phyloP scores from a whole-genome alignment of 2,888 invertebrate genomes.

The Athrips mouffetella region DNA sequence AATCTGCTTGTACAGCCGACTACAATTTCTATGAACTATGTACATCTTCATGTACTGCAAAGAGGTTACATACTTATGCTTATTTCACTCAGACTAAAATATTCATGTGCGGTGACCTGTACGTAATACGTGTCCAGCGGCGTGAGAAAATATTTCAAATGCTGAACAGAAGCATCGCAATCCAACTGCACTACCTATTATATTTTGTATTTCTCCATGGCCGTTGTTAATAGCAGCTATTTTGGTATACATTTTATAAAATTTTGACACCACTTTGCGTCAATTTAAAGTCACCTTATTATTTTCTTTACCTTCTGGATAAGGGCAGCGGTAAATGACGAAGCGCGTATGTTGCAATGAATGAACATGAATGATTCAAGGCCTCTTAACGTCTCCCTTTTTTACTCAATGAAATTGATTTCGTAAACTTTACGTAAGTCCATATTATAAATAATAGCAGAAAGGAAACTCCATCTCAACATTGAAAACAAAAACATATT shows the following conservation, averaged over 20 bases:
- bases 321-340: conserved; percentile 9
- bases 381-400: conserved; percentile 5
- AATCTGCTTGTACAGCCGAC: neutral
- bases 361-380: conserved; percentile 13
- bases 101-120: neutral
- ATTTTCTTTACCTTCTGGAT: neutral
- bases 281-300: neutral
- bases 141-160: conserved; percentile 39
- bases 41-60: too few relatives aligned
- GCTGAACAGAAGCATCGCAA: conserved; percentile 26
- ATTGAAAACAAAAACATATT: too few relatives aligned
- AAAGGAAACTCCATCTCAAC: too few relatives aligned
- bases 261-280: too few relatives aligned
- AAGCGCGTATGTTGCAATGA: conserved; percentile 2
- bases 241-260: too few relatives aligned
- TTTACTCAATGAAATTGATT: conserved; percentile 11
- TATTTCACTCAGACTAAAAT: neutral
- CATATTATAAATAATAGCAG: too few relatives aligned
- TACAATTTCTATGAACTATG: neutral
- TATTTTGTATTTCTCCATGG: too few relatives aligned
- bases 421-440: conserved; percentile 14
- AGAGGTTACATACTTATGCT: too few relatives aligned
- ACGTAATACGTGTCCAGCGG: conserved; percentile 27
- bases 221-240: too few relatives aligned
- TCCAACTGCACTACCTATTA: conserved; percentile 29